Evolutionary conservation across 2,797 vertebrate species (phyloP).

Genomic region (Mergus octosetaceus): DNA sequence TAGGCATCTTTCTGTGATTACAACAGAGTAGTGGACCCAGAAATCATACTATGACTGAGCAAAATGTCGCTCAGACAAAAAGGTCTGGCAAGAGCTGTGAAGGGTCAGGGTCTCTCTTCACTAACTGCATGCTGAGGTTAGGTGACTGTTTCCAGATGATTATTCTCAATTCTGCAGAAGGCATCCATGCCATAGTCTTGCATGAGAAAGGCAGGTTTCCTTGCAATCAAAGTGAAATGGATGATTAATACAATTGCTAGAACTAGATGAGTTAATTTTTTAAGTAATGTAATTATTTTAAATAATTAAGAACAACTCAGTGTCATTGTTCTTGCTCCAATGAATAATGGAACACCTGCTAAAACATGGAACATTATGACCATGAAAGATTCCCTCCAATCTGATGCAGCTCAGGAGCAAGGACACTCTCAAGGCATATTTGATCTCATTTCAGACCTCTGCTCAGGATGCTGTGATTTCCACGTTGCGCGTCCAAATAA

Average conservation of each 20-base stretch:
- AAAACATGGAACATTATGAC: background rate
- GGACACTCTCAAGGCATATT: background rate
- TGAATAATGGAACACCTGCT: background rate
- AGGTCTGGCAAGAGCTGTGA: background rate
- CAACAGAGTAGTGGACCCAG: background rate
- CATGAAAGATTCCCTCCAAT: background rate
- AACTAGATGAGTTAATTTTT: background rate
- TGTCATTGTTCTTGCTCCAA: background rate
- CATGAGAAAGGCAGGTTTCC: background rate
- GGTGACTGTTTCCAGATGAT: background rate
- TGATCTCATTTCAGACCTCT: background rate
- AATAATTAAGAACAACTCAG: background rate
- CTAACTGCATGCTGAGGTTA: background rate
- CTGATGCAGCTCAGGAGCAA: background rate
- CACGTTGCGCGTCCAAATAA: background rate
- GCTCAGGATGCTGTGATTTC: background rate
- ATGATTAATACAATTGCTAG: background rate
- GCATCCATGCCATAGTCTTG: background rate
- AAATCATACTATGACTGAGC: background rate
- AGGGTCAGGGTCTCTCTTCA: background rate
- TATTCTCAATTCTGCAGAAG: background rate
- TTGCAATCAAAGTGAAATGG: background rate
- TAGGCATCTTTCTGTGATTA: background rate
- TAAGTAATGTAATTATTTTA: background rate
- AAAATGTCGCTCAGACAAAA: background rate